A percentile compares a stretch with the other conserved stretches of the same genome.
Evolutionary conservation across 2,797 vertebrate genomes (phyloP).

Genomic region (Mormyrops attenuatus): DNA sequence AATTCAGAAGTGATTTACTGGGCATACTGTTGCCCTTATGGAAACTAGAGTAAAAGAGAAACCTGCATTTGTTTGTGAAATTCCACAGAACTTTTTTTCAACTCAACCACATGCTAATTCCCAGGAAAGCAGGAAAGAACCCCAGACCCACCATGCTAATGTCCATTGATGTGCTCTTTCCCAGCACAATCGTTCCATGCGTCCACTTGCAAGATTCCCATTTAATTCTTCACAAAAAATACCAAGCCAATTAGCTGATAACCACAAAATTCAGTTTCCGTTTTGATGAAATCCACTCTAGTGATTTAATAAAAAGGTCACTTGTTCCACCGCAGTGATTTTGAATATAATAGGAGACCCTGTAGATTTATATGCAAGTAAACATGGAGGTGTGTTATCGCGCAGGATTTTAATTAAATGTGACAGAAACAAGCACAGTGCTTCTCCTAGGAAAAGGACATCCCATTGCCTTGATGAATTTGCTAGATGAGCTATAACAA

Average conservation of each 20-base stretch:
- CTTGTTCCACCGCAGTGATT: background rate
- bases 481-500: background rate
- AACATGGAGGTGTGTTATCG: background rate
- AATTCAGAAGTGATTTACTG: background rate
- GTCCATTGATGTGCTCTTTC: background rate
- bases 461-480: background rate
- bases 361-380: background rate
- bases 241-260: background rate
- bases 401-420: background rate
- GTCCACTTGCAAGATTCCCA: background rate
- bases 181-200: background rate
- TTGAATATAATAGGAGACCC: background rate
- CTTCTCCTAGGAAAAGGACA: background rate
- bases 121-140: background rate
- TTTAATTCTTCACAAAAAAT: background rate
- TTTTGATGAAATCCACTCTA: background rate
- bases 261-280: background rate
- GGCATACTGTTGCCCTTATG: background rate
- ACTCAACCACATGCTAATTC: background rate
- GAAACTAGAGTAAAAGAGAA: background rate
- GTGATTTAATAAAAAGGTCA: conserved; percentile 8
- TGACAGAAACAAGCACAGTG: background rate
- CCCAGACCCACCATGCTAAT: background rate
- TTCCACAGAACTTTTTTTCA: background rate
- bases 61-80: background rate